Base-by-base conservation (phyloP, 1,140 invertebrate genomes). In the Cotesia vestalis region DNA sequence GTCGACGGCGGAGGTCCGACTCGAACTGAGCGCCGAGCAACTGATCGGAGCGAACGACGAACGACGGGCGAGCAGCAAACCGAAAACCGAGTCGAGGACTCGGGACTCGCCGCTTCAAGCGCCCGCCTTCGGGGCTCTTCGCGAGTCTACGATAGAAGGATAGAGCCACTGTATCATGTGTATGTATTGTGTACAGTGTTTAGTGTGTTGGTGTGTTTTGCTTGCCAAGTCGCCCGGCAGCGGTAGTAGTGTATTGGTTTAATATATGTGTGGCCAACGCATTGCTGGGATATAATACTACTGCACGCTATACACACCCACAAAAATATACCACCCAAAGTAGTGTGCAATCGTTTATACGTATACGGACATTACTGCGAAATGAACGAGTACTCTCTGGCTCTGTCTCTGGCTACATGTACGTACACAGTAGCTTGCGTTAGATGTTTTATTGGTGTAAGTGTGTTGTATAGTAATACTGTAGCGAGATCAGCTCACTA, bases 1-100 rank as follows among this genome's bases (percentile, higher is more conserved):
- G 51, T 74, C 78, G 76, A 73, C 79, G 73, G 75, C 78, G 81
- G 79, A 79, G 80, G 78, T 80, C 80, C 81, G 81, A 82, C 79
- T 76, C 78, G 80, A 81, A 82, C 81, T 82, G 79, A 76, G 80
- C 76, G 77, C 75, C 75, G 78, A 75, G 78, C 77, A 76, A 76
- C 79, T 80, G 79, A 80, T 78, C 78, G 79, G 69, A 73, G 77
- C 76, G 75, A 62, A 52, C 52, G 63, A 12, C 17, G 51, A 53
- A 2, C 57, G 76, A 75, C 73, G 27, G 27, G 27, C 27, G 27
- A 27, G 27, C 27, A 27, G 27, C 27, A 27, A 27, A 27, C 27
- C 27, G 27, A 27, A 27, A 27, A 27, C 66, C 73, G 72, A 76
- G 75, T 73, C 72, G 70, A 14, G 46, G 74, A 74, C 74, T 73